Conservation (phyloP, 2,113 vertebrate species). For the Triplophysa siluroides region DNA sequence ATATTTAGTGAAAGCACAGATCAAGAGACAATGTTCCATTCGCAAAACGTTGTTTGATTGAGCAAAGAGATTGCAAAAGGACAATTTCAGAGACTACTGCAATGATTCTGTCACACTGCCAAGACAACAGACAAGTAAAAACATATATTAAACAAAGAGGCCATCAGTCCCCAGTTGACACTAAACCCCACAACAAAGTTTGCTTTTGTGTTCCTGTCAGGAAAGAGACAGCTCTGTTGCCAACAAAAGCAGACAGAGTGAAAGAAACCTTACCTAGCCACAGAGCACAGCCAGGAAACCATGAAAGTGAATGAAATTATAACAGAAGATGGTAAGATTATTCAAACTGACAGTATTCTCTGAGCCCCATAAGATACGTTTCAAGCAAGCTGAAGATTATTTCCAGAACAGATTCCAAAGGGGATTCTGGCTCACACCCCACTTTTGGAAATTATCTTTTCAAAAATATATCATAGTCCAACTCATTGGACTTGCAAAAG, state of each 20-base stretch:
- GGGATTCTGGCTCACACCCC: conserved; percentile 1
- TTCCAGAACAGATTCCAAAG: neutral
- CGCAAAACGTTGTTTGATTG: neutral
- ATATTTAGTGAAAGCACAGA: neutral
- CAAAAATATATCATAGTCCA: neutral
- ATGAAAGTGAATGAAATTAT: conserved; percentile 32
- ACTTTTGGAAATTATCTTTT: conserved; percentile 1
- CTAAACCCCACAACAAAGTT: conserved; percentile 9
- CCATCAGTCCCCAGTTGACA: conserved; percentile 18
- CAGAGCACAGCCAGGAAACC: conserved; percentile 8
- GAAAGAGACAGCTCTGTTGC: conserved; percentile 22
- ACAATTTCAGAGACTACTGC: neutral
- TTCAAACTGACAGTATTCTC: conserved; percentile 31
- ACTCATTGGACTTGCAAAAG: neutral
- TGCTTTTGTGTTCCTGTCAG: conserved; percentile 20
- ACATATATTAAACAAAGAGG: conserved; percentile 16
- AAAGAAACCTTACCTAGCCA: conserved; percentile 17
- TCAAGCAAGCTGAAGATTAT: neutral
- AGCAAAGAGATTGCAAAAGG: neutral
- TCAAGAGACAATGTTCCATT: neutral
- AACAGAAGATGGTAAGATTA: conserved; percentile 21
- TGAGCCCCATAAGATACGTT: conserved; percentile 2
- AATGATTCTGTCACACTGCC: conserved; percentile 16
- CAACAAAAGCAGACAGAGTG: conserved; percentile 8
- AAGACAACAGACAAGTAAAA: neutral